Conservation (phyloP, 2,888 invertebrate species). For the Apomyelois bistriatella region DNA sequence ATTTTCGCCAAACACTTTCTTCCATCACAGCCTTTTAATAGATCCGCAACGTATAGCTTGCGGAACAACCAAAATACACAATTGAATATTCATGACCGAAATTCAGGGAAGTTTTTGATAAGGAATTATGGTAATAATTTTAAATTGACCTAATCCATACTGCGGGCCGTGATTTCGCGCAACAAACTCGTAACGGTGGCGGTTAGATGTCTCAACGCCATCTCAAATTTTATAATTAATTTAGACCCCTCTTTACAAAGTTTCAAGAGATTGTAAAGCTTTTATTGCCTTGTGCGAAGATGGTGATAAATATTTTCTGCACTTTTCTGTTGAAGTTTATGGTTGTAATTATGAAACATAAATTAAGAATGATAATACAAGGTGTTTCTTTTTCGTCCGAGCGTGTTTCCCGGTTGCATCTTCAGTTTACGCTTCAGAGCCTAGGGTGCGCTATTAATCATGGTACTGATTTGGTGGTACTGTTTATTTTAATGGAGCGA, state of each 20-base stretch:
- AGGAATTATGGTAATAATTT: constrained; percentile 71
- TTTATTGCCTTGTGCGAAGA: constrained; percentile 31
- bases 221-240: constrained; percentile 56
- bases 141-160: constrained; percentile 69
- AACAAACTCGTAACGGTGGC: constrained; percentile 48
- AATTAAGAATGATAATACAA: too few species aligned
- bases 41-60: constrained; percentile 38
- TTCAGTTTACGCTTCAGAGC: too few species aligned
- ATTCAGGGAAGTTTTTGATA: constrained; percentile 58
- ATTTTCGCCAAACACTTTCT: constrained; percentile 10
- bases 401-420: too few species aligned
- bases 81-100: constrained; percentile 59
- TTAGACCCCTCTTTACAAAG: constrained; percentile 44
- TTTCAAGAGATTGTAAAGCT: constrained; percentile 41
- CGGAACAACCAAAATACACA: constrained; percentile 41
- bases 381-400: too few species aligned
- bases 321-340: constrained; percentile 16
- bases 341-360: neutral
- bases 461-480: too few species aligned
- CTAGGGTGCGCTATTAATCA: too few species aligned
- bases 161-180: constrained; percentile 45
- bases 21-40: constrained; percentile 30
- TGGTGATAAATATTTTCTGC: constrained; percentile 9
- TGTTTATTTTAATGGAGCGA: too few species aligned
- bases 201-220: constrained; percentile 47